Base-by-base conservation (phyloP, 2,113 vertebrate species). In the Trachemys scripta region DNA sequence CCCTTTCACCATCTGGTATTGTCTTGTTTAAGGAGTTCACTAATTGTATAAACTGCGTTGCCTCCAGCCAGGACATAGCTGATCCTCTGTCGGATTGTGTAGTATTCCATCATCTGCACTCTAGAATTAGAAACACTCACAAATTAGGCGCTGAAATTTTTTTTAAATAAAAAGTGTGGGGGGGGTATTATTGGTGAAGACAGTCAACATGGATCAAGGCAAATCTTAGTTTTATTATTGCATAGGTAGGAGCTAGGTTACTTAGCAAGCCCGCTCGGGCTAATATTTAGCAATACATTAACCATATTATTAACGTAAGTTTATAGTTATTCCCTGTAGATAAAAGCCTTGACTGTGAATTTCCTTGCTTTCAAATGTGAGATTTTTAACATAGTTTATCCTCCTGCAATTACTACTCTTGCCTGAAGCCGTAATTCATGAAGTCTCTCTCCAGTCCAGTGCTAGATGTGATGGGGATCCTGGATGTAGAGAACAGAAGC, bases 71-170 rank as follows among this genome's bases (percentile, higher is more conserved):
- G 2, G 24, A 24, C 85, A 49, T 11, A 51, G 59, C 3, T 17
- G 31, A 3, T 13, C 35, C 38, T 49, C 8, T 62, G 29, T 62
- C 0, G 4, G 19, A 3, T 38, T 2, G n/a, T 12, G 0, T 1
- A 10, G 42, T 0, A 3, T 50, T 72, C 87, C 87, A 16, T 93
- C 95, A 12, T 92, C 95, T 51, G 49, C 2, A 1, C 76, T 0
- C 1, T 5, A n/a, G 3, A 85, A 2, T 6, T 62, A 6, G 59
- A 1, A 6, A 17, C 50, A 10, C 84, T 87, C 85, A 53, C 85
- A 0, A 19, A 0, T 1, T 1, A 0, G 31, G 31, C 51, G 8
- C 25, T 53, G 17, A 35, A 0, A 0, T 8, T 42, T 42, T 42
- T 42, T 42, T 42, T 4, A 42, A 42, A 42, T 42, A 42, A 42